phyloP scores from a whole-genome alignment of 30 jellyfish, hydroid and myxozoan genomes.

The Chrysaora quinquecirrha region DNA sequence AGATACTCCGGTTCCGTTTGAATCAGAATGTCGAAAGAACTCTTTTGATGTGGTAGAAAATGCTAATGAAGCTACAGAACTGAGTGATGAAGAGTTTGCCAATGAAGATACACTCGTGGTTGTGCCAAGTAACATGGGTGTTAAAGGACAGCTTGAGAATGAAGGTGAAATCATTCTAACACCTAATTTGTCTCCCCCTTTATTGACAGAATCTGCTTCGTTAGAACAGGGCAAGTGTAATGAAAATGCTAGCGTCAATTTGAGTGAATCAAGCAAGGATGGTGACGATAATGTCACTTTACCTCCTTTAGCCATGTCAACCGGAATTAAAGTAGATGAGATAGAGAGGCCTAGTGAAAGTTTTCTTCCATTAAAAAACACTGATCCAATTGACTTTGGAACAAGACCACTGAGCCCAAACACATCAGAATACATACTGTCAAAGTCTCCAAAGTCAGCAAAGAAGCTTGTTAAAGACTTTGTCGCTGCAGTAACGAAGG shows the following conservation, averaged over 20 bases:
- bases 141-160: constrained; percentile 61
- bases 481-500: constrained; percentile 83
- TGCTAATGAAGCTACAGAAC: constrained; percentile 84
- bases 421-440: constrained; percentile 47
- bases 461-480: constrained; percentile 88
- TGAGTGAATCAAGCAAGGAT: not conserved
- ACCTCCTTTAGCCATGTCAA: not conserved
- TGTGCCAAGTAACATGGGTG: constrained; percentile 54
- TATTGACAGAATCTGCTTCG: not conserved
- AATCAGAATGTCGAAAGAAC: constrained; percentile 32
- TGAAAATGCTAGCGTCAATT: not conserved
- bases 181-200: constrained; percentile 17
- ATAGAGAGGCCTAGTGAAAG: not conserved
- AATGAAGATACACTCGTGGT: constrained; percentile 57
- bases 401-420: constrained; percentile 57
- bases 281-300: not conserved
- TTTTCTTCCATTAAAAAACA: not conserved
- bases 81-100: constrained; percentile 25
- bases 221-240: not conserved
- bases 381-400: not conserved
- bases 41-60: constrained; percentile 90
- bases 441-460: constrained; percentile 78
- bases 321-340: not conserved
- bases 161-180: constrained; percentile 71
- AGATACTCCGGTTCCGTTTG: constrained; percentile 49